Evolutionary conservation across 1,140 invertebrate species (phyloP), one percentile per base, ranked within the genome.

Genomic region (Leptoteleia sp.): DNA sequence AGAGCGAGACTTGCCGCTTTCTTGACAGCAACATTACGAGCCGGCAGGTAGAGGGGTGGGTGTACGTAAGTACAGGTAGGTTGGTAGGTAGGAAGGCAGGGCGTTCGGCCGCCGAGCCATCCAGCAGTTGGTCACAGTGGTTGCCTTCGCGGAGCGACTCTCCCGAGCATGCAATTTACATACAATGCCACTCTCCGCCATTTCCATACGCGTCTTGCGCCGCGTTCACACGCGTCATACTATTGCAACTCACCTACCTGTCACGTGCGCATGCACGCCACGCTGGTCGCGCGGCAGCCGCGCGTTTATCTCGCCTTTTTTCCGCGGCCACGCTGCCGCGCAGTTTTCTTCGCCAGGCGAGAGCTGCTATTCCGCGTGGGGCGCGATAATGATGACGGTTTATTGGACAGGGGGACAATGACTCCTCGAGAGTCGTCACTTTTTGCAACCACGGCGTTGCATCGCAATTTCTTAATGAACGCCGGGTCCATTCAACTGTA

Each of bases 21-120:
- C 85, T 82, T 84, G 84, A 86, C 86, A 84, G 84, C 80, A 86
- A 88, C 85, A 83, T 88, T 87, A 84, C 81, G 78, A 81, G 62
- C 59, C 68, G 57, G 57, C 57, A 70, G 70, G 68, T 76, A 67
- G 55, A 64, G 57, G 42, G 61, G 75, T 80, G 68, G 75, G 70
- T 79, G 82, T 71, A 64, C 57, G 19, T 71, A 59, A 59, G 75
- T 65, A 38, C 55, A 68, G 64, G 73, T 77, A 77, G 76, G 62
- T 71, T 57, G 76, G 71, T 50, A 71, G 52, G 55, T 59, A 65
- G 50, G 76, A 40, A 65, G 76, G 76, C 52, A 77, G 65, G 68
- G 73, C 71, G 54, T 68, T 65, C 75, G 40, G 37, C 29, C 43
- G 50, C 19, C 40, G 59, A 65, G 78, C 72, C 61, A 76, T 80